These are phyloP conservation scores for Hassar affinis DNA, from an alignment of 2,113 vertebrate species.

Conservation along the genomic window DNA sequence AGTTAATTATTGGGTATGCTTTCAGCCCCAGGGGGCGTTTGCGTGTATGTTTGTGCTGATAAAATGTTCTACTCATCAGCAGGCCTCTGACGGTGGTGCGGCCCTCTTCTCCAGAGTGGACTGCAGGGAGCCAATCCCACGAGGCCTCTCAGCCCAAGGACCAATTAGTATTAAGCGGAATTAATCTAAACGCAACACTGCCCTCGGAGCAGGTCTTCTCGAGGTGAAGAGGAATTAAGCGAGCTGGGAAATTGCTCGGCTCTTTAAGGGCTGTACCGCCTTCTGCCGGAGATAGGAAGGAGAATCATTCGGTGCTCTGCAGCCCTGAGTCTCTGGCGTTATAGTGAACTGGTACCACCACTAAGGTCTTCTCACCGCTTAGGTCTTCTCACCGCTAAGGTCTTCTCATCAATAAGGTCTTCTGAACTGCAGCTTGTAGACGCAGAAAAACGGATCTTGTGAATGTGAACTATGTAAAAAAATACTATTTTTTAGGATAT, in stretches of 20 bases:
- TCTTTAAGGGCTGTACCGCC: constrained; percentile 23
- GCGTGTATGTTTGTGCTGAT: constrained; percentile 75
- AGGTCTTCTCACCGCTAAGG: too few species aligned
- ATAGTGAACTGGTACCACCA: too few species aligned
- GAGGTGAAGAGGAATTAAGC: constrained; percentile 76
- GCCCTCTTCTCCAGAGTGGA: constrained; percentile 67
- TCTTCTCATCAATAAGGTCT: too few species aligned
- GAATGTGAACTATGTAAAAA: too few species aligned
- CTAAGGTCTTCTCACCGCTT: too few species aligned
- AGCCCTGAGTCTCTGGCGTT: neutral
- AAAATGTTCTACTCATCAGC: constrained; percentile 74
- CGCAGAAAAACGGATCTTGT: too few species aligned
- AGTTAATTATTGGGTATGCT: constrained; percentile 78
- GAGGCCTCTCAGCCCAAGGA: constrained; percentile 69
- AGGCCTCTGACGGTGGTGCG: constrained; percentile 67
- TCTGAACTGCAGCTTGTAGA: too few species aligned
- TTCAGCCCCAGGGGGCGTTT: constrained; percentile 68
- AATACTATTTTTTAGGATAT: too few species aligned
- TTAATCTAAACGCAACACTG: constrained; percentile 76
- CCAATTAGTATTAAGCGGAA: constrained; percentile 81
- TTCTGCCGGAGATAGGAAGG: neutral
- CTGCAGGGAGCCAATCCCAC: constrained; percentile 70
- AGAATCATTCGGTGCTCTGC: neutral
- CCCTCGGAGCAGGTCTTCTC: constrained; percentile 74
- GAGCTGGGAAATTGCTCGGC: constrained; percentile 55